These are phyloP conservation scores for Lophura nycthemera DNA, from an alignment of 2,113 vertebrate species.

Conservation along the genomic window DNA sequence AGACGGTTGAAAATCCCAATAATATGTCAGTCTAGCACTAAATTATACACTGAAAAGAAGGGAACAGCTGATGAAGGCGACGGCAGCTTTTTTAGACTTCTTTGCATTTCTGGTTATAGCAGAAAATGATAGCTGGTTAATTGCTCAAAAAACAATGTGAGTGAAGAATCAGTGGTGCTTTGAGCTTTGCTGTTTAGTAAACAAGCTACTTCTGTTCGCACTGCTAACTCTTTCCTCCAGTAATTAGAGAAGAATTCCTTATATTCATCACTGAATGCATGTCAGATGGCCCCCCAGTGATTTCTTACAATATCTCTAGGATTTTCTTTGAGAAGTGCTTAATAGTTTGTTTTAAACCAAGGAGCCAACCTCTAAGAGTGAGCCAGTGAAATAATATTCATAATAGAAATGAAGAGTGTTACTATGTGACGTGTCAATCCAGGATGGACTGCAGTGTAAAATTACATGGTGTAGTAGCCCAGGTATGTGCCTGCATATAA, in stretches of 20 bases:
- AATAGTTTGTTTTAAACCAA: not conserved
- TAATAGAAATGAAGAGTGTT: not conserved
- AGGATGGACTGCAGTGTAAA: not conserved
- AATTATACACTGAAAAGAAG: not conserved
- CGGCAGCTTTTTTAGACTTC: not conserved
- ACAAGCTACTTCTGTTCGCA: not conserved
- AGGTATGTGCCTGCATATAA: not conserved
- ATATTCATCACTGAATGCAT: not conserved
- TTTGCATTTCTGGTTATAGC: not conserved
- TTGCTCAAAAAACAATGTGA: conserved; percentile 2
- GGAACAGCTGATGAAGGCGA: not conserved
- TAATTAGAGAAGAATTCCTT: not conserved
- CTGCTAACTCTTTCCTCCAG: not conserved
- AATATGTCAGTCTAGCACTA: not conserved
- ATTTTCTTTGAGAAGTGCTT: not conserved
- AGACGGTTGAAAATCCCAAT: not conserved
- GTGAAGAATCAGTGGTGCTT: not conserved
- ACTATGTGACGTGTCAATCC: not conserved
- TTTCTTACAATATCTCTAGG: not conserved
- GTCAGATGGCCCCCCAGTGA: not conserved
- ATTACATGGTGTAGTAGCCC: accelerated
- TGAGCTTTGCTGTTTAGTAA: not conserved
- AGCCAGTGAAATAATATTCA: not conserved
- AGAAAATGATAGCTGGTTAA: not conserved
- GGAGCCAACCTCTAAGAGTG: not conserved